Base-by-base conservation (phyloP, 2,797 vertebrate genomes). In the Pseudomugil tenellus region DNA sequence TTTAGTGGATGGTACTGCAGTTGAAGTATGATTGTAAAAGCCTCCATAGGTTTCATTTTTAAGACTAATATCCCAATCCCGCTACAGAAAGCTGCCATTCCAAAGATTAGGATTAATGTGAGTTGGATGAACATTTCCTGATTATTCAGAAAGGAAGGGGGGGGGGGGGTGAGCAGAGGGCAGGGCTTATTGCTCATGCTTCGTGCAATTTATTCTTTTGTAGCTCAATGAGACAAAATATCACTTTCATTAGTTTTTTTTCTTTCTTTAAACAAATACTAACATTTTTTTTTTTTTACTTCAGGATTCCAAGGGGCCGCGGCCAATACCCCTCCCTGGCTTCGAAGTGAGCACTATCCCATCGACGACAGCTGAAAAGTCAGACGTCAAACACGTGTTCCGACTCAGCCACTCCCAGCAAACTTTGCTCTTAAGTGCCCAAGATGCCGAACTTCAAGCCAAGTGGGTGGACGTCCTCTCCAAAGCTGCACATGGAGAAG, bases 401-500 rank as follows among this genome's bases (percentile, higher is more conserved):
- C 94, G 91, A 82, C 93, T 97, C 60, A 94, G 87, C 74, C 92
- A 94, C 86, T 88, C 91, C 72, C 95, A 96, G 82, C 95, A 95
- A 79, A 91, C 87, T 61, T 84, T 96, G 19, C 94, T 95, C 84
- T 89, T 98, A 87, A 94, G 94, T 48, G 90, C 93, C 2, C 90
- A 93, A 21, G 95, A 97, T 13, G 88, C 91, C 31, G 95, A 97
- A 59, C 81, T 94, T 56, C 94, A 94, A 79, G 78, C 84, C 77
- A 95, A 91, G 84, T 98, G 96, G 96, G 82, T 94, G 88, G 94
- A 95, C 56, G 61, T 95, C 68, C 95, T 97, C 82, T 92, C 87
- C 63, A 91, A 83, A 74, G 94, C 94, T 2, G 81, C 91, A 58
- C 90, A 73, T 28, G 92, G 94, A 39, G 93, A 94, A 53, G 62